Base-by-base conservation (phyloP, 2,888 invertebrate species). In the Busseola fusca region DNA sequence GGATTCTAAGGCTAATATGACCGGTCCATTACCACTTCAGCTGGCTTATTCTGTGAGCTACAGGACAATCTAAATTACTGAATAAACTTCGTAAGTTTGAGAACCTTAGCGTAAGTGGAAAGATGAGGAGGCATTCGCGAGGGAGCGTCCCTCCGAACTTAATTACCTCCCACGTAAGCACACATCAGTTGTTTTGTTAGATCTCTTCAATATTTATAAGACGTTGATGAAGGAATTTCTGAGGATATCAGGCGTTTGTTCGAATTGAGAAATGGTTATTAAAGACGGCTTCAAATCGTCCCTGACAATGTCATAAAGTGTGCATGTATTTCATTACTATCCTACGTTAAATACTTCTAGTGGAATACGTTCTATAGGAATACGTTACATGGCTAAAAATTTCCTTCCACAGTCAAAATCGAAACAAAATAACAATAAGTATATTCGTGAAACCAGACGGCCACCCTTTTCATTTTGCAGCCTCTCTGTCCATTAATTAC, bases 401-500 rank as follows among this genome's bases (percentile, higher is more conserved):
- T 76, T 45, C 52, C 48, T 52, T 50, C 57, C 1, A 42, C 56
- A 37, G 59, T 59, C 63, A 72, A 75, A 78, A 83, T 65, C 54
- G 62, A 76, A 81, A 81, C 64, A 60, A 86, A 81, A 86, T 82
- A 84, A 77, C 65, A 69, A 80, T n/a, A n/a, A n/a, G n/a, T 82
- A 76, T 84, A 84, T 84, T 81, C 79, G 57, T 37, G 30, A 40
- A 58, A 63, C 71, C 84, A 76, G 84, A 77, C 82, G 52, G 30
- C 68, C 71, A 84, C 84, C 84, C 84, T 81, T 74, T 82, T 84
- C 81, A 80, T 84, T 76, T 75, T 72, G 67, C 66, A 72, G 48
- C 65, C 40, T 52, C 50, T 57, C 65, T 71, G 65, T 72, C 85
- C 86, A 89, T 89, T 89, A 87, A 89, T 89, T 87, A 88, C 71